phyloP scores from a whole-genome alignment of 2,113 vertebrate species.

The Lampris incognitus region DNA sequence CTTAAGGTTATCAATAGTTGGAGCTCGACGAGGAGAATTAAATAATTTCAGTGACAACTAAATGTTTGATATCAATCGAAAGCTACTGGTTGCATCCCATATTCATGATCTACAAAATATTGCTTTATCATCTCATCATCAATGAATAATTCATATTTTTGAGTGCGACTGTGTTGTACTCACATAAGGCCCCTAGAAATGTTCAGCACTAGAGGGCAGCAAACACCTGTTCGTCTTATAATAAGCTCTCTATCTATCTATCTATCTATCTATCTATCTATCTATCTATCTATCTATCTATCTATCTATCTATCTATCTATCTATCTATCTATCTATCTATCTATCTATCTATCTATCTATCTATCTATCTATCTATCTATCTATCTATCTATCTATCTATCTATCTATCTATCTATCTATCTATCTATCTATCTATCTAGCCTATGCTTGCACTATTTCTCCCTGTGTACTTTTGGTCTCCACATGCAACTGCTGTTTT shows the following conservation, averaged over 20 bases:
- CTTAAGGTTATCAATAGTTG: slow-evolving; percentile 25
- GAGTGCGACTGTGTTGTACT: slow-evolving; percentile 4
- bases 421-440: too few species aligned
- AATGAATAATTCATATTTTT: slow-evolving; percentile 62
- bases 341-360: neutral
- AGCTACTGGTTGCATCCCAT: slow-evolving; percentile 49
- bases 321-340: neutral
- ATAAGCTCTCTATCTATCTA: neutral
- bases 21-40: slow-evolving; percentile 32
- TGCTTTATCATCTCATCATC: slow-evolving; percentile 50
- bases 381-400: neutral
- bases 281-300: slow-evolving; percentile 1
- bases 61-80: slow-evolving; percentile 32
- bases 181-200: neutral
- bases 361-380: neutral
- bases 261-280: neutral
- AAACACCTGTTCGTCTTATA: slow-evolving; percentile 39
- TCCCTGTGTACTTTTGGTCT: too few species aligned
- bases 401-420: too few species aligned
- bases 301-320: neutral
- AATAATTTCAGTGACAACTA: slow-evolving; percentile 27
- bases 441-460: too few species aligned
- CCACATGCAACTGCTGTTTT: neutral
- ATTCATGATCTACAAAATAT: slow-evolving; percentile 55
- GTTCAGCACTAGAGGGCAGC: slow-evolving; percentile 77